These are phyloP conservation scores for Drosophila meridiana DNA, from an alignment of 2,888 invertebrate genomes.

Conservation along the genomic window DNA sequence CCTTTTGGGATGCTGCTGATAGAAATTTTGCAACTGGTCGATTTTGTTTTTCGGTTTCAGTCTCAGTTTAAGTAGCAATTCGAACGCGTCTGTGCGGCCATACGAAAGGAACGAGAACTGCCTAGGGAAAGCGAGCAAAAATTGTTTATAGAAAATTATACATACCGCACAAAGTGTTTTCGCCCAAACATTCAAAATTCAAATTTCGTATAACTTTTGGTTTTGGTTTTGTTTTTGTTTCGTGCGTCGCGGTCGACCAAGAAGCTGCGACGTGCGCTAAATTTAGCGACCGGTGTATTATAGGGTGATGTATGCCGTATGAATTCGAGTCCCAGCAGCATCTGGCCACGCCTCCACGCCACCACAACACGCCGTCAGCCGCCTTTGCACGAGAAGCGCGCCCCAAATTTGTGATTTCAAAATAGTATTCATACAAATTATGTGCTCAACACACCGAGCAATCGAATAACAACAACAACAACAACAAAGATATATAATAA, in stretches of 20 bases:
- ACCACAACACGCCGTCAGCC: constrained; percentile 7
- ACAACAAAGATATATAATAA: constrained; percentile 11
- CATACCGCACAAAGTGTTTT: constrained; percentile 61
- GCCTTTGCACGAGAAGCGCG: constrained; percentile 20
- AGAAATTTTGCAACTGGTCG: constrained; percentile 63
- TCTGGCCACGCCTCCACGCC: constrained; percentile 24
- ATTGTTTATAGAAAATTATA: constrained; percentile 62
- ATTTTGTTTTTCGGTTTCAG: constrained; percentile 31
- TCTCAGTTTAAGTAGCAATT: constrained; percentile 59
- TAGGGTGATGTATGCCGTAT: constrained; percentile 68
- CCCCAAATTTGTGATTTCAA: constrained; percentile 49
- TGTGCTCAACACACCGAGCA: constrained; percentile 35
- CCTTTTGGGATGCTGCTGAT: constrained; percentile 69
- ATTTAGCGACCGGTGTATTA: constrained; percentile 73
- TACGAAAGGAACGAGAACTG: constrained; percentile 9
- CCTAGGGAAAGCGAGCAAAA: constrained; percentile 34
- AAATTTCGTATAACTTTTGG: constrained; percentile 31
- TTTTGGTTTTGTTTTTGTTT: constrained; percentile 34
- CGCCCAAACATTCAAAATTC: constrained; percentile 69
- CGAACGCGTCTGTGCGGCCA: constrained; percentile 63
- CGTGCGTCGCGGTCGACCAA: constrained; percentile 14
- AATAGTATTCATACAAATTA: constrained; percentile 32
- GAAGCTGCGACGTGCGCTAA: constrained; percentile 67
- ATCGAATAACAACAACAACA: constrained; percentile 15
- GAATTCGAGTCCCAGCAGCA: constrained; percentile 47